Percentiles rank a stretch among this genome's conserved stretches.
These are phyloP conservation scores for Beris chalybata DNA, from an alignment of 2,888 invertebrate species.

Conservation along the genomic window DNA sequence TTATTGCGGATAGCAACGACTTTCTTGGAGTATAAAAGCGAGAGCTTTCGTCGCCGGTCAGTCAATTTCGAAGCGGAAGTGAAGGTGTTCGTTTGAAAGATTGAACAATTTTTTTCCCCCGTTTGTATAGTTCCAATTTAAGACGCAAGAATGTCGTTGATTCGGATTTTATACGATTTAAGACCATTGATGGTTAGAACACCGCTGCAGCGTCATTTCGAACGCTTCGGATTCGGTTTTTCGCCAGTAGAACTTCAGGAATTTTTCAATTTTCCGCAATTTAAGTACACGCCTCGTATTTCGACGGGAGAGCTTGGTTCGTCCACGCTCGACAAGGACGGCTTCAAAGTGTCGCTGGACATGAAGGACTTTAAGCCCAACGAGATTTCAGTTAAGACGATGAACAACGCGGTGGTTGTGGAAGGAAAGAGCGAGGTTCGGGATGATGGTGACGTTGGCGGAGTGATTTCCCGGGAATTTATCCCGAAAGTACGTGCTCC, in stretches of 20 bases:
- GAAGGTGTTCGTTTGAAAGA: too few relatives aligned
- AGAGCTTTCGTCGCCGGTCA: too few relatives aligned
- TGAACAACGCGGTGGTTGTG: slow-evolving; percentile 67
- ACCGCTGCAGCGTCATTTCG: slow-evolving; percentile 7
- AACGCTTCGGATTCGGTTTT: slow-evolving; percentile 16
- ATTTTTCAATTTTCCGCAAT: slow-evolving; percentile 12
- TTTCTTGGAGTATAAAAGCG: too few relatives aligned
- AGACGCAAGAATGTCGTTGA: slow-evolving; percentile 8
- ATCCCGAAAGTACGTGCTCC: slow-evolving; percentile 68
- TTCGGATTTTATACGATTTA: slow-evolving; percentile 21
- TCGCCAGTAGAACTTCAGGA: slow-evolving; percentile 14
- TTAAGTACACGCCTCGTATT: neutral
- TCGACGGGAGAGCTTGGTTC: slow-evolving; percentile 9
- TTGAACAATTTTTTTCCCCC: neutral
- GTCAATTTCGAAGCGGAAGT: too few relatives aligned
- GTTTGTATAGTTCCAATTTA: neutral
- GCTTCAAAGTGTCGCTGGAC: slow-evolving; percentile 67
- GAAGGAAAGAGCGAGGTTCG: slow-evolving; percentile 73
- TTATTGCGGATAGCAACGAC: too few relatives aligned
- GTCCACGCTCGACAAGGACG: slow-evolving; percentile 58
- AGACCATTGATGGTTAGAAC: slow-evolving; percentile 6
- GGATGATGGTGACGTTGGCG: slow-evolving; percentile 67
- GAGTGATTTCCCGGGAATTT: slow-evolving; percentile 70
- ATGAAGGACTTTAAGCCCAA: slow-evolving; percentile 72
- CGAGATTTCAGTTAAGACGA: slow-evolving; percentile 72